Conservation (phyloP, 2,797 vertebrate genomes). For the Pseudomugil gertrudae region DNA sequence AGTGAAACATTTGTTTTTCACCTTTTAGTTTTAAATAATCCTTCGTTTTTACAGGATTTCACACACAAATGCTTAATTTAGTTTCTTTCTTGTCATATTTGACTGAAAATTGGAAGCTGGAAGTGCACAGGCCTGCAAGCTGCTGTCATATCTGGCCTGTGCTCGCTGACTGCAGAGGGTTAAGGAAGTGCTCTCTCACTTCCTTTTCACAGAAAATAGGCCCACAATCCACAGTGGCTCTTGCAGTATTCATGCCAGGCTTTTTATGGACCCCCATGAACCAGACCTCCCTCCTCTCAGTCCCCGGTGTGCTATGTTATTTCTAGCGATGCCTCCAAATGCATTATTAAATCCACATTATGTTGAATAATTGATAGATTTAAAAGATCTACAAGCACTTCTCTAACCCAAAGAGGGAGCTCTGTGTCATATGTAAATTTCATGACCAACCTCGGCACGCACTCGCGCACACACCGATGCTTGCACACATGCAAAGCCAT, state of each 20-base stretch:
- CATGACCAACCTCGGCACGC: constrained; percentile 49
- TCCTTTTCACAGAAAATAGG: constrained; percentile 76
- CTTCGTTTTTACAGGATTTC: rapidly evolving
- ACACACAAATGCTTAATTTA: background rate
- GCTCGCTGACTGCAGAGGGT: constrained; percentile 17
- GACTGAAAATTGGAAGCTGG: constrained; percentile 13
- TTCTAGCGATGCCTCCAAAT: constrained; percentile 75
- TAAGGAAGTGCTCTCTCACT: constrained; percentile 69
- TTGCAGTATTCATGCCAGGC: constrained; percentile 75
- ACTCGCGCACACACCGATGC: constrained; percentile 8
- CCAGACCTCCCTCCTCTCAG: constrained; percentile 62
- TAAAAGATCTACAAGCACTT: constrained; percentile 81
- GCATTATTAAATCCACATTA: constrained; percentile 83
- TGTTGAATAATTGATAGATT: constrained; percentile 80
- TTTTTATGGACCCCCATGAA: constrained; percentile 71
- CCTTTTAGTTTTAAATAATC: background rate
- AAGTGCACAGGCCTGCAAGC: constrained; percentile 15
- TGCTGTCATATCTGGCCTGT: constrained; percentile 27
- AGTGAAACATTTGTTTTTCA: background rate
- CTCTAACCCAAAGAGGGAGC: constrained; percentile 54
- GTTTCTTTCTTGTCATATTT: background rate
- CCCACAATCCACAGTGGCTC: constrained; percentile 61
- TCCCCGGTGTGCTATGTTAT: constrained; percentile 77
- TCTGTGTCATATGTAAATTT: constrained; percentile 77
- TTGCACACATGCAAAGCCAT: background rate